Conservation (phyloP, 2,113 vertebrate species). For the Apistogramma diplotaenia region DNA sequence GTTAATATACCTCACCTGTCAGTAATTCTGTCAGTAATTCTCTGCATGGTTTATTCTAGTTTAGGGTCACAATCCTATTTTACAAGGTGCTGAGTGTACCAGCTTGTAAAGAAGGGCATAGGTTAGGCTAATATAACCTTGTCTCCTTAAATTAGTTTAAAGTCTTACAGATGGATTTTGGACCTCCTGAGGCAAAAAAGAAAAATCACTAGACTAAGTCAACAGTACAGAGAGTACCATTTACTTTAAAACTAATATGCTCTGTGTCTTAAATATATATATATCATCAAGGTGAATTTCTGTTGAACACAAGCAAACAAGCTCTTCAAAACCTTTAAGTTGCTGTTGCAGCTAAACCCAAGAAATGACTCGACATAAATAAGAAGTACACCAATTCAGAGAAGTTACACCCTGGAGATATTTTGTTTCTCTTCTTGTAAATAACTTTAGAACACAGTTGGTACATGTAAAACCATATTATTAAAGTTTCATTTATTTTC, state of each 20-base stretch:
- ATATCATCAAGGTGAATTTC: conserved; percentile 32
- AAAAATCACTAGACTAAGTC: not conserved
- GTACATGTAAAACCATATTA: not conserved
- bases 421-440: not conserved
- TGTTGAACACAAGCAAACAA: conserved; percentile 45
- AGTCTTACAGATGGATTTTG: conserved; percentile 17
- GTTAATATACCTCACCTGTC: not conserved
- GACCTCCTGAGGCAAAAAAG: conserved; percentile 5
- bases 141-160: conserved; percentile 33
- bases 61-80: not conserved
- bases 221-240: not conserved
- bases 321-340: conserved; percentile 58
- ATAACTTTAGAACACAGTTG: not conserved
- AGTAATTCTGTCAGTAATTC: not conserved
- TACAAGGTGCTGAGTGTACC: conserved; percentile 24
- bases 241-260: not conserved
- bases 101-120: conserved; percentile 15
- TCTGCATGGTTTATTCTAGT: not conserved
- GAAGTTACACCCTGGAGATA: not conserved
- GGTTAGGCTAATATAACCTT: conserved; percentile 17
- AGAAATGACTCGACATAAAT: conserved; percentile 16
- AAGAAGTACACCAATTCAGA: not conserved
- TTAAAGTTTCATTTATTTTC: not conserved
- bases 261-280: not conserved
- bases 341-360: conserved; percentile 12